These are phyloP conservation scores for Eupithecia inturbata DNA, from an alignment of 2,888 invertebrate species.

Conservation along the genomic window DNA sequence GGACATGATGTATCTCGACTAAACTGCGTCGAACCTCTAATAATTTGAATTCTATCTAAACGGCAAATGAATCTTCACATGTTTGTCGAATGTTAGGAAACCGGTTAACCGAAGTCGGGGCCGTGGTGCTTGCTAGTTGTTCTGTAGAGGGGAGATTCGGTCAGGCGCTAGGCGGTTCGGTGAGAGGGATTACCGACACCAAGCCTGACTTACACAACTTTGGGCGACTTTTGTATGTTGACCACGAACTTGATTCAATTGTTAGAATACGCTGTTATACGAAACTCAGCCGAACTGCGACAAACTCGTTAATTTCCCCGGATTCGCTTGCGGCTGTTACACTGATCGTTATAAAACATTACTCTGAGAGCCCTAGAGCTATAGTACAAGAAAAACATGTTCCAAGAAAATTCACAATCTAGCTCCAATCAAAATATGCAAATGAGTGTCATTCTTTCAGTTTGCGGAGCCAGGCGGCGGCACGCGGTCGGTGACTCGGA, in stretches of 20 bases:
- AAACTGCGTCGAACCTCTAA: background rate
- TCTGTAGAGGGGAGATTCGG: slow-evolving; percentile 23
- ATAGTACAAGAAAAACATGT: slow-evolving; percentile 16
- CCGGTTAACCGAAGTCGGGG: background rate
- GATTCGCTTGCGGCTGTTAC: background rate
- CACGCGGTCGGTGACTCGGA: background rate
- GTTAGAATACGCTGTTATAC: background rate
- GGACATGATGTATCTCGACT: background rate
- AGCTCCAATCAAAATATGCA: slow-evolving; percentile 36
- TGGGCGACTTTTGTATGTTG: slow-evolving; percentile 4
- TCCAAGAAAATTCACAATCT: slow-evolving; percentile 20
- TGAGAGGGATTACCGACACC: slow-evolving; percentile 33
- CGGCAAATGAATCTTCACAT: background rate
- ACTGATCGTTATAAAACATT: slow-evolving; percentile 9
- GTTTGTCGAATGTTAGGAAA: background rate
- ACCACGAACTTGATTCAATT: background rate
- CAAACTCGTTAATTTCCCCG: background rate
- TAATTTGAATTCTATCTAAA: background rate
- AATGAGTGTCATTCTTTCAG: slow-evolving; percentile 27
- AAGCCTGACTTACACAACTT: slow-evolving; percentile 7
- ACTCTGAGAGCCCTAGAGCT: background rate
- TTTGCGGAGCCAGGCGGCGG: slow-evolving; percentile 17
- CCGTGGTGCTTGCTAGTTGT: background rate
- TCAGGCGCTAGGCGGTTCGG: too few relatives aligned
- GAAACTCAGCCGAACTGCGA: background rate